Conservation (phyloP, 2,888 invertebrate genomes). For the Schrankia costaestrigalis region DNA sequence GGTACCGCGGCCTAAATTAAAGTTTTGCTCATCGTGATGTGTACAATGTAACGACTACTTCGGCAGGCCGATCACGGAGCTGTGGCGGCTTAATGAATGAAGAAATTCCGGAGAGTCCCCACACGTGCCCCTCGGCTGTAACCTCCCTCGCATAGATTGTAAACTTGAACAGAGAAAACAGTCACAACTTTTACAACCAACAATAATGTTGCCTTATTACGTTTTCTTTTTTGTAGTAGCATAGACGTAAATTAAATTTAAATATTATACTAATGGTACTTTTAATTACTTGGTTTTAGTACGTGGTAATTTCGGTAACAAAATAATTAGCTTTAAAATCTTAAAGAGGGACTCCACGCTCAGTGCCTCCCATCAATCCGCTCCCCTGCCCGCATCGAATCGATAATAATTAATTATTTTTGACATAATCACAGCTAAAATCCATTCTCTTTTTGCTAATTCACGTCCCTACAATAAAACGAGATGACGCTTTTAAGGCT, state of each 20-base stretch:
- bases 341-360: slow-evolving; percentile 64
- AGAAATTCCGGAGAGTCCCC: slow-evolving; percentile 66
- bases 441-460: slow-evolving; percentile 85
- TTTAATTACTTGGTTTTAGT: neutral
- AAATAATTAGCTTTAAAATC: slow-evolving; percentile 76
- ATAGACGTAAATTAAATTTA: no score
- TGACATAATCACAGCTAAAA: slow-evolving; percentile 84
- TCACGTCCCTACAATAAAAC: slow-evolving; percentile 83
- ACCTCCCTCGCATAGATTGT: slow-evolving; percentile 56
- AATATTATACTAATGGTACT: neutral
- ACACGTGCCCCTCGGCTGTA: slow-evolving; percentile 50
- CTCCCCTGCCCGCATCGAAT: slow-evolving; percentile 73
- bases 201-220: no score
- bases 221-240: no score
- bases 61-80: slow-evolving; percentile 68
- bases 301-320: slow-evolving; percentile 47
- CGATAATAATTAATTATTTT: slow-evolving; percentile 87
- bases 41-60: slow-evolving; percentile 58
- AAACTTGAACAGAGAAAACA: slow-evolving; percentile 45
- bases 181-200: slow-evolving; percentile 32
- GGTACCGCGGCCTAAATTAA: slow-evolving; percentile 71
- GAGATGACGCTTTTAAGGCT: slow-evolving; percentile 70
- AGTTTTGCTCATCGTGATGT: slow-evolving; percentile 67
- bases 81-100: slow-evolving; percentile 72
- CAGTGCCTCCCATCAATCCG: slow-evolving; percentile 65